Base-by-base conservation (phyloP, 35 echinoderm and acorn worm genomes). In the Holothuria glaberrima region DNA sequence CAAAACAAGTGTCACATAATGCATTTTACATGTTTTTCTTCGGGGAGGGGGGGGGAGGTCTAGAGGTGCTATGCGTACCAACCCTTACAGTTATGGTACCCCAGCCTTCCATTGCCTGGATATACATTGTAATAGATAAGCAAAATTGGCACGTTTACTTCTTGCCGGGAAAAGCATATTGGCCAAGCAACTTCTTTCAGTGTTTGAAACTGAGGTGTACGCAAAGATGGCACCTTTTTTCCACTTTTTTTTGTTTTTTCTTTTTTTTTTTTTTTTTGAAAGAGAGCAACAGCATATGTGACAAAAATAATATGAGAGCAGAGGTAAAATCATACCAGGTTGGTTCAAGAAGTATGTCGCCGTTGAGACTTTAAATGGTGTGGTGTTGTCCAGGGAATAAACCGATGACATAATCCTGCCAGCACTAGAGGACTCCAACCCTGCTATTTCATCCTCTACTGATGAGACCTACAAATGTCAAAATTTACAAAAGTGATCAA, bases 401-500 rank as follows among this genome's bases (percentile, higher is more conserved):
- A 87, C 65, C 4, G 85, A 87, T 24, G 85, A 87, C 60, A 87
- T 69, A 21, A 87, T 36, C 35, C 25, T 41, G 41, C 85, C 85
- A 13, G 85, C 62, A 69, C 61, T 50, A 6, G 85, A 69, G 67
- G 85, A 87, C 36, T 87, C 62, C 62, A 87, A 50, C 9, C 85
- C 85, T n/a, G 85, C 85, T 6, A 87, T 71, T 31, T 87, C 61
- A 87, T 87, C 62, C 58, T 87, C 85, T 22, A 87, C 85, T 48
- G 85, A 87, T 31, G 85, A 87, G 12, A 87, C 85, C 85, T 87
- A 59, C 6, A 41, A 41, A 41, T 41, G 36, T 41, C 2, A 41
- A 41, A 41, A 41, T 41, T 41, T 2, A 2, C 36, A 41, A 7
- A 41, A 4, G 2, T 41, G 36, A 41, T 41, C 36, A 41, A 41